A percentile compares a stretch with the other conserved stretches of the same genome.
Conservation (phyloP, 1,140 invertebrate genomes). For the Colletes latitarsis region DNA sequence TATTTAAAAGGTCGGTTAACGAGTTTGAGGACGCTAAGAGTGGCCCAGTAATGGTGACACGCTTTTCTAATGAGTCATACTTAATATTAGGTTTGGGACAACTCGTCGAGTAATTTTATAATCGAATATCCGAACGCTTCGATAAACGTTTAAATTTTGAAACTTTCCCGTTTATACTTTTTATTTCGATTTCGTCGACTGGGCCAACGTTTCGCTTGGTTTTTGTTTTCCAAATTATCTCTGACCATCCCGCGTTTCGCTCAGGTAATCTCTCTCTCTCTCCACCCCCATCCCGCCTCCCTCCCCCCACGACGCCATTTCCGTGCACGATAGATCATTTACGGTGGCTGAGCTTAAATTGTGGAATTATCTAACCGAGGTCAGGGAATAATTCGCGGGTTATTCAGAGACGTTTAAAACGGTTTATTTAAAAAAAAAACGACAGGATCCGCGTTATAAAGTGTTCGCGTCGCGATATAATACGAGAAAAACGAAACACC, state of each 20-base stretch:
- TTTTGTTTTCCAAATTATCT: slow-evolving; percentile 14
- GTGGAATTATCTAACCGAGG: slow-evolving; percentile 4
- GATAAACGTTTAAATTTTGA: no score
- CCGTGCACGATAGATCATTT: background rate
- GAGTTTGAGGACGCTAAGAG: no score
- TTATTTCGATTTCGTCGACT: background rate
- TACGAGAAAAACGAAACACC: background rate
- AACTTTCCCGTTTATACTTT: no score
- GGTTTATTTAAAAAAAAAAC: background rate
- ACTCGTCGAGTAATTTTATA: no score
- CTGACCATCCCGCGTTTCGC: slow-evolving; percentile 1
- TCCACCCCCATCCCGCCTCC: background rate
- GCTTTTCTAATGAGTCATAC: no score
- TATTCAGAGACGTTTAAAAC: background rate
- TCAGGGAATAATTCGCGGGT: background rate
- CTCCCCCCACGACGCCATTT: background rate
- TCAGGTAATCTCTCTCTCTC: background rate
- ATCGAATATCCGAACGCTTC: no score
- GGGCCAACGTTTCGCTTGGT: background rate
- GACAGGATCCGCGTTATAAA: background rate
- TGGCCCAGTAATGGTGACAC: no score
- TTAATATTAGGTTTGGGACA: no score
- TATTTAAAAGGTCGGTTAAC: no score
- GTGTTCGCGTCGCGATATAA: background rate
- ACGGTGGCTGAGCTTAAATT: slow-evolving; percentile 16